phyloP scores from a whole-genome alignment of 37 sponge, comb jelly and placozoan species.

The Ephydatia muelleri region DNA sequence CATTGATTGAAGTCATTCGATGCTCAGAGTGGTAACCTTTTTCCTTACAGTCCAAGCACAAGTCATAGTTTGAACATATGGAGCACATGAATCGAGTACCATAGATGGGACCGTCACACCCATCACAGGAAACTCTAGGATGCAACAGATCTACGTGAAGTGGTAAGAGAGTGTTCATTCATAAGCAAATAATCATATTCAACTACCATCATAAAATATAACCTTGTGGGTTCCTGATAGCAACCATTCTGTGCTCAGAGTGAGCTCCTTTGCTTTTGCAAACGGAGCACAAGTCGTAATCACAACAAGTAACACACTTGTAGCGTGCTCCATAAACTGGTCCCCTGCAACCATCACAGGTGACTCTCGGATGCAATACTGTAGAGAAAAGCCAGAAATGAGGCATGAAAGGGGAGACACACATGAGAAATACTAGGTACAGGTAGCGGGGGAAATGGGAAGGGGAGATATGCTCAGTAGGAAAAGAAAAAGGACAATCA shows the following conservation, averaged over 20 bases:
- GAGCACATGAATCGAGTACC: conserved; percentile 16
- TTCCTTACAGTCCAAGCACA: conserved; percentile 8
- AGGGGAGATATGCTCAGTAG: too few species aligned
- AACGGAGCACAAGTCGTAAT: conserved; percentile 43
- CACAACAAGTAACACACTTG: conserved; percentile 44
- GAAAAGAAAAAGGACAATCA: too few species aligned
- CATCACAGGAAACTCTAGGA: conserved; percentile 27
- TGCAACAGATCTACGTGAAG: too few species aligned
- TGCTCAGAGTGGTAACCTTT: background rate
- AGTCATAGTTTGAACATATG: conserved; percentile 21
- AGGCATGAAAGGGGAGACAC: too few species aligned
- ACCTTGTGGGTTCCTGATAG: conserved; percentile 21
- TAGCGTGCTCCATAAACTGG: conserved; percentile 27
- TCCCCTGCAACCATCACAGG: conserved; percentile 47
- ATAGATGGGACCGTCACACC: conserved; percentile 12
- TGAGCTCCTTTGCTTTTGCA: conserved; percentile 56
- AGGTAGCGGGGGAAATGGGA: too few species aligned
- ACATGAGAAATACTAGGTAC: too few species aligned
- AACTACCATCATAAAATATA: too few species aligned
- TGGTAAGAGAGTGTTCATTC: too few species aligned
- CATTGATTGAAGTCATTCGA: too few species aligned
- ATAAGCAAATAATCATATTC: too few species aligned
- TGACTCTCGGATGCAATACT: too few species aligned
- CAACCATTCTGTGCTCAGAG: conserved; percentile 22
- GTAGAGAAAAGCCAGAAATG: too few species aligned